These are phyloP conservation scores for Drosophila gaucha DNA, from an alignment of 2,888 invertebrate genomes.

Conservation along the genomic window DNA sequence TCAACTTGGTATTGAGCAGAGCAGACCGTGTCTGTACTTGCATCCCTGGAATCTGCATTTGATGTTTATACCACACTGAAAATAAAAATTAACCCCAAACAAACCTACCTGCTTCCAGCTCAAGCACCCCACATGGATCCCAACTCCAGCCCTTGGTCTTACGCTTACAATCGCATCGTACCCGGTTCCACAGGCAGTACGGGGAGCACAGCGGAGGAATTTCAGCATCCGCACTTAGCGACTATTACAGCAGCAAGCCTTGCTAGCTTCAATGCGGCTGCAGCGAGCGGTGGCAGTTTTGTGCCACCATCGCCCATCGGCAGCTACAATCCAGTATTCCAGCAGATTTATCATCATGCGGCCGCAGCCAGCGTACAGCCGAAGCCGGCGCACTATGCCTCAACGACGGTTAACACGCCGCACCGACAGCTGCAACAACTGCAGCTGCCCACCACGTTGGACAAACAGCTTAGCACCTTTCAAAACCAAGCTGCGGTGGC, in stretches of 20 bases:
- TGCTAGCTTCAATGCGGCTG: slow-evolving; percentile 86
- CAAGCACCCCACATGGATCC: slow-evolving; percentile 89
- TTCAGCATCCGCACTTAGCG: slow-evolving; percentile 89
- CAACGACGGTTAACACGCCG: slow-evolving; percentile 87
- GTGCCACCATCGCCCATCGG: slow-evolving; percentile 90
- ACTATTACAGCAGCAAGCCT: slow-evolving; percentile 86
- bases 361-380: slow-evolving; percentile 86
- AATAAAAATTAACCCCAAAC: slow-evolving; percentile 22
- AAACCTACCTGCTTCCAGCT: slow-evolving; percentile 38
- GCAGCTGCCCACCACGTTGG: slow-evolving; percentile 86
- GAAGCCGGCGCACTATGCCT: slow-evolving; percentile 90
- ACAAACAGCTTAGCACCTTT: slow-evolving; percentile 82
- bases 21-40: slow-evolving; percentile 26
- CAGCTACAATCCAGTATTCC: slow-evolving; percentile 92
- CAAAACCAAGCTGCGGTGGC: slow-evolving; percentile 82
- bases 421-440: slow-evolving; percentile 89
- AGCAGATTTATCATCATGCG: slow-evolving; percentile 92
- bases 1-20: slow-evolving; percentile 7
- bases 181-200: slow-evolving; percentile 88
- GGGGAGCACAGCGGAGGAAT: slow-evolving; percentile 87
- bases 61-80: slow-evolving; percentile 29
- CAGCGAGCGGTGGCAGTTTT: slow-evolving; percentile 85
- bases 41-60: slow-evolving; percentile 36
- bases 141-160: slow-evolving; percentile 93
- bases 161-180: slow-evolving; percentile 92